These are phyloP conservation scores for Ammospiza nelsoni DNA, from an alignment of 2,113 vertebrate genomes.

Conservation along the genomic window DNA sequence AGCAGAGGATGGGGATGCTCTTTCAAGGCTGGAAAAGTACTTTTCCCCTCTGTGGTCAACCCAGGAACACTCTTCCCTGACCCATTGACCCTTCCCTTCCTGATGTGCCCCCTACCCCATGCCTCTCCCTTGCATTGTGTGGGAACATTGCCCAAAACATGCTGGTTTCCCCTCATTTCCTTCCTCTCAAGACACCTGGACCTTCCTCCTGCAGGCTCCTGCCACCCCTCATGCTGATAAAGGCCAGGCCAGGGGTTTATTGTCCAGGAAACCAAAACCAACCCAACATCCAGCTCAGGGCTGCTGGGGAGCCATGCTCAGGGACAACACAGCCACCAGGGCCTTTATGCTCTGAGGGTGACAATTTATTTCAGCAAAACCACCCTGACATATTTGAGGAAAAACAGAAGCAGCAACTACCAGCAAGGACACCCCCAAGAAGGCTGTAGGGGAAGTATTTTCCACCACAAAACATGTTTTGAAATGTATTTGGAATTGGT, in stretches of 20 bases:
- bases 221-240: background rate
- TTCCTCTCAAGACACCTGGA: constrained; percentile 26
- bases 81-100: background rate
- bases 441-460: background rate
- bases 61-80: background rate
- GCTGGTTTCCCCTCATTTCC: background rate
- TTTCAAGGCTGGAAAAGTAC: background rate
- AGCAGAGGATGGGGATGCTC: background rate
- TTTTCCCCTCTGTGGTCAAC: background rate
- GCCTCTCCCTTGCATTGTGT: background rate
- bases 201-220: background rate
- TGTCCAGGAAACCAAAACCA: background rate
- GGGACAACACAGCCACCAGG: background rate
- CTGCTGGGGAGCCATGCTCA: accelerated
- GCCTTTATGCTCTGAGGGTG: background rate
- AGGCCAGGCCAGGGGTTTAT: background rate
- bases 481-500: background rate
- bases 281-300: background rate
- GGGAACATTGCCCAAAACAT: background rate
- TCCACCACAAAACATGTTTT: background rate
- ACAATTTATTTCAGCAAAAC: background rate
- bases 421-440: background rate
- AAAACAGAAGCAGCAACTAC: background rate
- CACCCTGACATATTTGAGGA: background rate
- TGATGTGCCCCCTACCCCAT: accelerated